Conservation (phyloP, 2,113 vertebrate species). For the Ptyas mucosa region DNA sequence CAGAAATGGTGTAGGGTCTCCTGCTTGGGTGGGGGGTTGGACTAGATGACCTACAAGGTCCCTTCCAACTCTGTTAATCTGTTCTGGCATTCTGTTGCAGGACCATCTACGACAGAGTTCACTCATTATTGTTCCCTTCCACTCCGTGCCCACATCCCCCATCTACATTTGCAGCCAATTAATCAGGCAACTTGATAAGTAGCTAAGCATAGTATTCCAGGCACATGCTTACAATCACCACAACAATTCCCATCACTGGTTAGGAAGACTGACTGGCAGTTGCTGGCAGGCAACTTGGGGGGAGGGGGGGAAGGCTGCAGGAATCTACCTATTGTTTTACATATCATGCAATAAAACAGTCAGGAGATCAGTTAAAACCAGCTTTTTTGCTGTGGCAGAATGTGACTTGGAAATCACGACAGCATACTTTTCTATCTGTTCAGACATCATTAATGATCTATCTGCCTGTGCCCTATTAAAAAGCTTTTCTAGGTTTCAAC, state of each 20-base stretch:
- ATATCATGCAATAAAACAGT: neutral
- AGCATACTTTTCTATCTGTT: neutral
- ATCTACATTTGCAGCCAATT: neutral
- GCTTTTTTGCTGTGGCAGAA: neutral
- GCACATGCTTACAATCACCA: neutral
- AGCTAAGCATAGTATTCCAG: neutral
- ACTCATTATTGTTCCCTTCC: neutral
- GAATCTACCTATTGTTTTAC: neutral
- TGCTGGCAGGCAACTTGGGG: neutral
- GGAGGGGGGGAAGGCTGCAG: neutral
- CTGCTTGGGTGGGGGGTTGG: too few species aligned
- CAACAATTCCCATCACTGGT: neutral
- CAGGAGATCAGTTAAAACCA: neutral
- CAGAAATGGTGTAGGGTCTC: too few species aligned
- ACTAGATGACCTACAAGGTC: too few species aligned
- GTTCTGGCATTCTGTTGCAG: neutral
- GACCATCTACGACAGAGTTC: neutral
- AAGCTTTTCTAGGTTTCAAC: fast-evolving
- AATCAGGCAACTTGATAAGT: neutral
- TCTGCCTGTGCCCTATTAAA: neutral
- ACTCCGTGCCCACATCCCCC: neutral
- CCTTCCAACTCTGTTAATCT: too few species aligned
- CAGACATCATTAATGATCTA: neutral
- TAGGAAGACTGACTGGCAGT: neutral
- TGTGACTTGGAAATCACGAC: neutral